Evolutionary conservation across 2,888 invertebrate species (phyloP).

Genomic region (Ophonus ardosiacus): DNA sequence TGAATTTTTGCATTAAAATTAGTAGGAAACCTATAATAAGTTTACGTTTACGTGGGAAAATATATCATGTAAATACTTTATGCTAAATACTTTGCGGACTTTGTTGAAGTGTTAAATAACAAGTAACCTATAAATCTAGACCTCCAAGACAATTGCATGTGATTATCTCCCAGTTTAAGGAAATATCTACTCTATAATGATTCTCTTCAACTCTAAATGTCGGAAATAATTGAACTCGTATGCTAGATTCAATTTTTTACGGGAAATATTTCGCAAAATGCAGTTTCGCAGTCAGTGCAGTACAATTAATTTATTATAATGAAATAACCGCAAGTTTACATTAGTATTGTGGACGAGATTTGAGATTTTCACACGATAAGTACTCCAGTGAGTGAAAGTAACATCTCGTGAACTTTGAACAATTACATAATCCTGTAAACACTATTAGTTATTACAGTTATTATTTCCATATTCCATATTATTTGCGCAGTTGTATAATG

Average conservation of each 20-base stretch:
- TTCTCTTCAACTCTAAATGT: conserved; percentile 22
- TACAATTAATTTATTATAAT: conserved; percentile 50
- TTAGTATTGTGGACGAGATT: conserved; percentile 52
- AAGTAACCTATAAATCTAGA: not conserved
- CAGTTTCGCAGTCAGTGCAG: conserved; percentile 19
- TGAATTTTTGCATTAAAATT: no score
- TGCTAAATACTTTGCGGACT: not conserved
- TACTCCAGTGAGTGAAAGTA: conserved; percentile 55
- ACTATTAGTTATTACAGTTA: conserved; percentile 51
- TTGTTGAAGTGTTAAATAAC: not conserved
- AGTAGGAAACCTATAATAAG: not conserved
- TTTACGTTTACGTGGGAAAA: no score
- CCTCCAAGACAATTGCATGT: not conserved
- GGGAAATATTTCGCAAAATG: conserved; percentile 38
- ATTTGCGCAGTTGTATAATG: conserved; percentile 19
- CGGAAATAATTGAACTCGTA: conserved; percentile 38
- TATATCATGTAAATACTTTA: not conserved
- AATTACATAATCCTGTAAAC: conserved; percentile 44
- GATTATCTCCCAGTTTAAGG: not conserved
- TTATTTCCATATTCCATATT: conserved; percentile 27
- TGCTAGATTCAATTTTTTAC: conserved; percentile 8
- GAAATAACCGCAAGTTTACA: conserved; percentile 27
- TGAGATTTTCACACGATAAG: conserved; percentile 53
- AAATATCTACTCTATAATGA: not conserved
- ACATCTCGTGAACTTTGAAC: conserved; percentile 52